Base-by-base conservation (phyloP, 2,888 invertebrate species). In the Agrypnus murinus region DNA sequence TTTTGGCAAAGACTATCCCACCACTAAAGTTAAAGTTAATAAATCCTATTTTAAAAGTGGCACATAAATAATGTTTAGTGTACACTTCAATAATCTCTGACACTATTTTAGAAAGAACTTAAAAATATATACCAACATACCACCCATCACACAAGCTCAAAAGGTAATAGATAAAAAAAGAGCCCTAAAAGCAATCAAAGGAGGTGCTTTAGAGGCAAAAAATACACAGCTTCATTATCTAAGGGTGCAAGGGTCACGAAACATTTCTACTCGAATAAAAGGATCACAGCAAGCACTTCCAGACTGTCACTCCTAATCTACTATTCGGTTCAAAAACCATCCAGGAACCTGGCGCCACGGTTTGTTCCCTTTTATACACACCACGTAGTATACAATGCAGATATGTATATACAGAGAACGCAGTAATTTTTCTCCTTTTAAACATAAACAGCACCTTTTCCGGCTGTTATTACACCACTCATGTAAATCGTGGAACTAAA, bases 301-400 rank as follows among this genome's bases (percentile, higher is more conserved):
- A 68, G 64, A 43, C 68, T 72, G 71, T 72, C 71, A 68, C 71
- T 68, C 62, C 55, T 72, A 67, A 72, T 72, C 67, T 72, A 55
- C 59, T 67, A 50, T 36, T 63, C 46, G 45, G 32, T 64, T 55
- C 53, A 63, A 64, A 64, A 64, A 67, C 57, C 43, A 45, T 38
- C 34, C 67, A 34, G 34, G 15, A 62, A 3, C 46, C 63, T 59
- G 71, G 68, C 71, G 71, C 71, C 71, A 67, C 17, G 43, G 25
- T 48, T 32, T 48, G 48, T 45, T 53, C 66, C 34, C 45, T 55
- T 70, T 62, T 64, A 31, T 36, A 38, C 36, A 70, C 40, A n/a
- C n/a, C n/a, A n/a, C n/a, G n/a, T n/a, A n/a, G n/a, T n/a, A n/a
- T n/a, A n/a, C n/a, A n/a, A n/a, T n/a, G n/a, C n/a, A n/a, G n/a